Conservation (phyloP, 2,888 invertebrate genomes). For the Chorisops tibialis region DNA sequence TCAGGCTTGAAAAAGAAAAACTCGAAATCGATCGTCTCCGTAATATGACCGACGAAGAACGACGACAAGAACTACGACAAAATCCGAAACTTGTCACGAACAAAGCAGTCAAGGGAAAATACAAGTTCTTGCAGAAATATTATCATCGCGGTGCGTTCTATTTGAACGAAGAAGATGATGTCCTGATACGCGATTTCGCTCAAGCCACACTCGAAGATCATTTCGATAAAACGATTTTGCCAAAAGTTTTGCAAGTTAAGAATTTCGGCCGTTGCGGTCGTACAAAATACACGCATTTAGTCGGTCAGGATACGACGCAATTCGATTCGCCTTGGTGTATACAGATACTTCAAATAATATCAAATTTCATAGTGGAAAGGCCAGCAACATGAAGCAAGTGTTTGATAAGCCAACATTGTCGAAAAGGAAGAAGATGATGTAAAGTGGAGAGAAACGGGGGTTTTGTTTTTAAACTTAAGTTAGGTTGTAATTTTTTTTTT, state of each 20-base stretch:
- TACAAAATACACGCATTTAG: constrained; percentile 98
- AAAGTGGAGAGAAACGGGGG: too few relatives aligned
- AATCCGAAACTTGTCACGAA: too few relatives aligned
- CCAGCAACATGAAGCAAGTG: constrained; percentile 89
- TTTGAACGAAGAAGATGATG: constrained; percentile 87
- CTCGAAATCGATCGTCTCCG: too few relatives aligned
- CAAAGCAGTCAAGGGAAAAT: too few relatives aligned
- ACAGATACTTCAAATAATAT: constrained; percentile 84
- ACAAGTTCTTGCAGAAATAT: constrained; percentile 99
- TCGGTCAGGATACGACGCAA: constrained; percentile 98
- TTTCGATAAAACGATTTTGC: constrained; percentile 97
- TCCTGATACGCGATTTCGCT: constrained; percentile 90
- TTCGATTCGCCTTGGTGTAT: constrained; percentile 98
- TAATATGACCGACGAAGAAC: constrained; percentile 94
- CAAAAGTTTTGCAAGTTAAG: constrained; percentile 99
- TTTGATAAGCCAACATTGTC: constrained; percentile 79
- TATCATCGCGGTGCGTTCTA: constrained; percentile 99
- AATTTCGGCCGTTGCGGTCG: constrained; percentile 98
- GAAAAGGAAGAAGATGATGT: constrained; percentile 46
- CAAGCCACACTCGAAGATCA: constrained; percentile 97
- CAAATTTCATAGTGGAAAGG: too few relatives aligned
- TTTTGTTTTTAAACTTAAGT: not conserved
- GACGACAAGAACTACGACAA: constrained; percentile 80
- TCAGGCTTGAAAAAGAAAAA: too few relatives aligned
- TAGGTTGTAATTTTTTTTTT: not conserved